Evolutionary conservation across 2,888 invertebrate genomes (phyloP).

Genomic region (Anagyrus pseudococci): DNA sequence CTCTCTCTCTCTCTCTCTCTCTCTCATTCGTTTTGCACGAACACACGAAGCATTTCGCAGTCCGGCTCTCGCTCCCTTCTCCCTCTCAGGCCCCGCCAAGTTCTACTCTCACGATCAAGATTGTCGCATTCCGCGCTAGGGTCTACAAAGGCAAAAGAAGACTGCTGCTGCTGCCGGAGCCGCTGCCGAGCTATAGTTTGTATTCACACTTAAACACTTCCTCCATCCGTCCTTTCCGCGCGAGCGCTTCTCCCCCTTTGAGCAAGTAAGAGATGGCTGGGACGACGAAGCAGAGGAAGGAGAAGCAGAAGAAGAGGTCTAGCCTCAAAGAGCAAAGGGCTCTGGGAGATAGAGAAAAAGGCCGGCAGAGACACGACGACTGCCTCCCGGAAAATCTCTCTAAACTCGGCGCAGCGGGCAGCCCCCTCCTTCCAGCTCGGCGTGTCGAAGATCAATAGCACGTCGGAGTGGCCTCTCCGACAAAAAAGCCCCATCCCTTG

Average conservation of each 20-base stretch:
- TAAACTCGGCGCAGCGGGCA: no score
- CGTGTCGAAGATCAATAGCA: neutral
- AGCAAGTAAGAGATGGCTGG: no score
- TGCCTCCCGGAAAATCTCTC: neutral
- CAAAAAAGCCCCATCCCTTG: neutral
- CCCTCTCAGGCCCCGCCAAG: no score
- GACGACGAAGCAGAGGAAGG: no score
- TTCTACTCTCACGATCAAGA: neutral
- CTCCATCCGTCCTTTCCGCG: neutral
- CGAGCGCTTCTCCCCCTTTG: neutral
- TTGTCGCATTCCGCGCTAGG: slow-evolving; percentile 5
- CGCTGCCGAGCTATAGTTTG: neutral
- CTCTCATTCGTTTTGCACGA: no score
- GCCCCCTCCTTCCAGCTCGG: neutral
- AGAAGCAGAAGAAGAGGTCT: neutral
- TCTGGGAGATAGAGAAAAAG: neutral
- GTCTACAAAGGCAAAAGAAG: neutral
- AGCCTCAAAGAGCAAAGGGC: neutral
- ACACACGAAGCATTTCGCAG: no score
- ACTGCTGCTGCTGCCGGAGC: neutral
- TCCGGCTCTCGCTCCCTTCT: no score
- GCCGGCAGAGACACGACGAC: neutral
- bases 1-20: no score
- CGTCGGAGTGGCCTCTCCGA: neutral
- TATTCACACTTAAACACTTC: slow-evolving; percentile 11